These are phyloP conservation scores for Sciurus niger DNA, from an alignment of 2,113 vertebrate species.

Conservation along the genomic window DNA sequence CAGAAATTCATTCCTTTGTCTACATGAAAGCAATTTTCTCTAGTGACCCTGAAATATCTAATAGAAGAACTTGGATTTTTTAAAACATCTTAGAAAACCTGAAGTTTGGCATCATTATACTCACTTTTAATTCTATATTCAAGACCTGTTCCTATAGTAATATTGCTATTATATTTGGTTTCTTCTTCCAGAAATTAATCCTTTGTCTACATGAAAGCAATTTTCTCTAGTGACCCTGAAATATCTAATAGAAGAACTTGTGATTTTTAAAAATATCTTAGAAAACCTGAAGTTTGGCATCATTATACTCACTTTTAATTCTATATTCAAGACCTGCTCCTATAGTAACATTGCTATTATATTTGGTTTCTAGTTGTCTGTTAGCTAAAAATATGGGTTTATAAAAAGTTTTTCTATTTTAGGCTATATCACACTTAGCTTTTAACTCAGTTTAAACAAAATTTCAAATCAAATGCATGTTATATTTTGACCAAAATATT, in stretches of 20 bases:
- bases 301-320: neutral
- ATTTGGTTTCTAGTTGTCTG: constrained; percentile 28
- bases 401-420: neutral
- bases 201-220: constrained; percentile 28
- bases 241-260: constrained; percentile 3
- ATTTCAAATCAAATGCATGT: neutral
- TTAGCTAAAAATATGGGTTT: neutral
- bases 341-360: neutral
- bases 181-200: neutral
- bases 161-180: constrained; percentile 10
- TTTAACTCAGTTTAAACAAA: constrained; percentile 32
- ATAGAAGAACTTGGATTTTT: constrained; percentile 29
- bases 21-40: constrained; percentile 23
- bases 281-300: neutral
- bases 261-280: constrained; percentile 46
- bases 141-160: constrained; percentile 9
- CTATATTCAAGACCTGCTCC: constrained; percentile 1
- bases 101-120: neutral
- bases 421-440: neutral
- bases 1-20: constrained; percentile 43
- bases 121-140: constrained; percentile 13
- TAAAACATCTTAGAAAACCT: constrained; percentile 11
- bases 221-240: constrained; percentile 34
- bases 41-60: constrained; percentile 19
- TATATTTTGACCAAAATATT: neutral